Evolutionary conservation across 2,797 vertebrate genomes (phyloP).

Genomic region (Chelidonichthys spinosus): DNA sequence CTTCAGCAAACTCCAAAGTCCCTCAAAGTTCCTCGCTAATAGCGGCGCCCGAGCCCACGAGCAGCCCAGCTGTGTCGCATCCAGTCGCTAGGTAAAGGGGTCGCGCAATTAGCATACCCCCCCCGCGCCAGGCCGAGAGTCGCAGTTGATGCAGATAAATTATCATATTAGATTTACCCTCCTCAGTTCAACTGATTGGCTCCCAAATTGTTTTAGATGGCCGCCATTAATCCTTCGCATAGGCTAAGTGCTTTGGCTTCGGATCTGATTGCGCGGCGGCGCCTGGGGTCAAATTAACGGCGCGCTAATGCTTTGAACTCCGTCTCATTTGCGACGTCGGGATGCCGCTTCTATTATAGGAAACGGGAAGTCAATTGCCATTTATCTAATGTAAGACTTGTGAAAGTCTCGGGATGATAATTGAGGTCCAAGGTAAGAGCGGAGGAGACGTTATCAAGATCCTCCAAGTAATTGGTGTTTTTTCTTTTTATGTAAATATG

Average conservation of each 20-base stretch:
- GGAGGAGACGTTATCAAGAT: conserved; percentile 52
- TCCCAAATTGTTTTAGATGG: conserved; percentile 99
- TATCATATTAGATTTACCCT: conserved; percentile 99
- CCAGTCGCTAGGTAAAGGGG: conserved; percentile 96
- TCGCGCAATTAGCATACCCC: conserved; percentile 97
- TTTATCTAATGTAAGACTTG: conserved; percentile 78
- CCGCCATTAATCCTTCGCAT: conserved; percentile 99
- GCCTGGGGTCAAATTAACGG: conserved; percentile 96
- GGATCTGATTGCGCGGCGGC: conserved; percentile 93
- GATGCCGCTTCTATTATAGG: conserved; percentile 82
- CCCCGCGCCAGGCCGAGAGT: conserved; percentile 92
- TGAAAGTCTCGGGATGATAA: conserved; percentile 81
- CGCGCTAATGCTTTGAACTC: conserved; percentile 84
- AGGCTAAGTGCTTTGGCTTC: conserved; percentile 93
- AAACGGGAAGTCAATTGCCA: conserved; percentile 78
- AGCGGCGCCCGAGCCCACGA: conserved; percentile 89
- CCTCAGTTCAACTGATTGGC: conserved; percentile 99
- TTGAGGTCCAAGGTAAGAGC: conserved; percentile 80
- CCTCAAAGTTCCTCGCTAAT: conserved; percentile 96
- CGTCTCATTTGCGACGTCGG: conserved; percentile 83
- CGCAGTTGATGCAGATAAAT: conserved; percentile 95
- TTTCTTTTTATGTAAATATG: conserved; percentile 38
- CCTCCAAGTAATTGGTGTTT: conserved; percentile 42
- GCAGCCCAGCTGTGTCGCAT: conserved; percentile 92
- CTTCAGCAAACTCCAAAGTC: conserved; percentile 95